phyloP scores from a whole-genome alignment of 1,140 invertebrate genomes.

The Cydia fagiglandana region DNA sequence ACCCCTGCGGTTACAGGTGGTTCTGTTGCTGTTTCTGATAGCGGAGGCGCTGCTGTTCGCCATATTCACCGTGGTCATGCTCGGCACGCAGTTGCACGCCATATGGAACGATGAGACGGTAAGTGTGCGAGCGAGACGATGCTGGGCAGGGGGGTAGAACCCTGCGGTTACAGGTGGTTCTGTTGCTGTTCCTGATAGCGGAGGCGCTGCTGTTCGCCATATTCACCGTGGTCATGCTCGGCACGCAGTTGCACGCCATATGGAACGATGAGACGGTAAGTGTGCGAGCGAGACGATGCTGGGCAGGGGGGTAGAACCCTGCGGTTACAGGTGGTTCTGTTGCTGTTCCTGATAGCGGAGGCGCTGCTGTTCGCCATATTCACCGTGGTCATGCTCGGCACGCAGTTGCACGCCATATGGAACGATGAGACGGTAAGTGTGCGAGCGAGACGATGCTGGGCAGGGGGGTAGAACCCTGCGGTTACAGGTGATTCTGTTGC shows the following conservation, averaged over 20 bases:
- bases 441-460: constrained; percentile 77
- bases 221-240: constrained; percentile 99
- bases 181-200: constrained; percentile 97
- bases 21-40: constrained; percentile 96
- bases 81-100: constrained; percentile 97
- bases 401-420: constrained; percentile 98
- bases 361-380: constrained; percentile 98
- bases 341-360: constrained; percentile 98
- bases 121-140: constrained; percentile 51
- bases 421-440: constrained; percentile 96
- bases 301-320: constrained; percentile 79
- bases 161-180: constrained; percentile 80
- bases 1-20: constrained; percentile 72
- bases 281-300: constrained; percentile 34
- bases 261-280: constrained; percentile 98
- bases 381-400: constrained; percentile 98
- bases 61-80: constrained; percentile 99
- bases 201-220: constrained; percentile 98
- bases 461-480: not conserved
- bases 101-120: constrained; percentile 99
- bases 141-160: constrained; percentile 79
- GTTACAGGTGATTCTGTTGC: constrained; percentile 87
- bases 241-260: constrained; percentile 98
- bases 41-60: constrained; percentile 98
- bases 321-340: constrained; percentile 83